A percentile compares a stretch with the other conserved stretches of the same genome.
Evolutionary conservation across 2,888 invertebrate genomes (phyloP).

Genomic region (Gibbula magus): DNA sequence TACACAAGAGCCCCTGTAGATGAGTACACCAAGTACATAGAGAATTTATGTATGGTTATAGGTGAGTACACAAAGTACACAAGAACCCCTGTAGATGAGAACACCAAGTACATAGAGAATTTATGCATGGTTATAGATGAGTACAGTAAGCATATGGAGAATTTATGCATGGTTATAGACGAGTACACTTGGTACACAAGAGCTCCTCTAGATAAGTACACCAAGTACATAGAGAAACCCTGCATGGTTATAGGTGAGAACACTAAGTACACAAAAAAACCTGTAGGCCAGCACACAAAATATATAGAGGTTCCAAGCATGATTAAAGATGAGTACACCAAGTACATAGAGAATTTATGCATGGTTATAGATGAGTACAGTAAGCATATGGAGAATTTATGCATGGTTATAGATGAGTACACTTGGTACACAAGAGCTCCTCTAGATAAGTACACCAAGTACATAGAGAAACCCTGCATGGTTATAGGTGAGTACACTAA

Average conservation of each 20-base stretch:
- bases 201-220: neutral
- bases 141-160: neutral
- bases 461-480: neutral
- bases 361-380: constrained; percentile 27
- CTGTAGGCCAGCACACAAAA: constrained; percentile 24
- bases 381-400: neutral
- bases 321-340: neutral
- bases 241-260: neutral
- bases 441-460: neutral
- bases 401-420: neutral
- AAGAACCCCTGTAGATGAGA: neutral
- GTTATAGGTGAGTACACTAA: neutral
- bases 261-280: neutral
- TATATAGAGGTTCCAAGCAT: no score
- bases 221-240: no score
- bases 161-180: neutral
- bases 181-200: neutral
- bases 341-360: neutral
- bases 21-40: neutral
- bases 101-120: neutral
- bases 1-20: neutral
- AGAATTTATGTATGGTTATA: constrained; percentile 3
- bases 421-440: no score
- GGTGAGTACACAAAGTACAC: constrained; percentile 23
- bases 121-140: constrained; percentile 13